A percentile compares a stretch with the other conserved stretches of the same genome.
These are phyloP conservation scores for Sylvietta virens DNA, from an alignment of 2,113 vertebrate species.

Conservation along the genomic window DNA sequence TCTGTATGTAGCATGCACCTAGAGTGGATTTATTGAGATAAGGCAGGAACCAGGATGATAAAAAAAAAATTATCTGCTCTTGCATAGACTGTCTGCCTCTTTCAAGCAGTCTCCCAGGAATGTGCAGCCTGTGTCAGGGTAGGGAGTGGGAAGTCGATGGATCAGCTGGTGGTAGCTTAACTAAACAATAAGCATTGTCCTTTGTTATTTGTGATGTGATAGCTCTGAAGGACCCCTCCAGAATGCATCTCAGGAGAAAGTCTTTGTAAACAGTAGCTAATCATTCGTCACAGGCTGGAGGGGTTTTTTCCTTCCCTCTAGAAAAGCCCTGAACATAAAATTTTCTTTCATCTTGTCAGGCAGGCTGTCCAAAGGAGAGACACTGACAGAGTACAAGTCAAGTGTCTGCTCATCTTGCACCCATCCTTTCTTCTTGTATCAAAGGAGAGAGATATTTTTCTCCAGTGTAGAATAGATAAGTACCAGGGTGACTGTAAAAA, in stretches of 20 bases:
- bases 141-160: neutral
- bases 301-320: neutral
- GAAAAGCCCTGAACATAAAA: neutral
- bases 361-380: neutral
- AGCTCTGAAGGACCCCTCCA: neutral
- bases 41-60: neutral
- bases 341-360: neutral
- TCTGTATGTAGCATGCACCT: neutral
- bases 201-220: neutral
- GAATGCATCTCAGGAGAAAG: neutral
- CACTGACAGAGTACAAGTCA: neutral
- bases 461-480: neutral
- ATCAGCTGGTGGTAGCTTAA: neutral
- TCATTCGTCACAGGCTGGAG: neutral
- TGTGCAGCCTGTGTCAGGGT: neutral
- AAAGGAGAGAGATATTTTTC: neutral
- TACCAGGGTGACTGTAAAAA: neutral
- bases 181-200: neutral
- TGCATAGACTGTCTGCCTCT: neutral
- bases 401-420: neutral
- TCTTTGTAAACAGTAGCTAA: neutral
- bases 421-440: neutral
- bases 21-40: neutral
- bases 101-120: neutral
- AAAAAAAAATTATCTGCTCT: neutral